Percentiles rank a stretch among this genome's conserved stretches.
These are phyloP conservation scores for Syngnathus typhle DNA, from an alignment of 2,113 vertebrate genomes.

Conservation along the genomic window DNA sequence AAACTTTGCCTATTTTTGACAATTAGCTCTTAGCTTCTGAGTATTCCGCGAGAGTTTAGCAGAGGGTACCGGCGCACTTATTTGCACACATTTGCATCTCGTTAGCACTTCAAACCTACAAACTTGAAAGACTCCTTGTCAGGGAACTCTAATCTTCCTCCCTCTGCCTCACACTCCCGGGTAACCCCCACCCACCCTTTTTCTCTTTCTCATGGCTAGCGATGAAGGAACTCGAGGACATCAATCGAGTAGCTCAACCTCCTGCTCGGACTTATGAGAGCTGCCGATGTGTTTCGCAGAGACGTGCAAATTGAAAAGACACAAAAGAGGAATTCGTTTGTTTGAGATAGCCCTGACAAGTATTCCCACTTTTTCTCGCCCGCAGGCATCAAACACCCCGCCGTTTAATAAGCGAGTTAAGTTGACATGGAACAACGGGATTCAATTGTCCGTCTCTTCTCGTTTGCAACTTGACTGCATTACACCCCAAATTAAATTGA, in stretches of 20 bases:
- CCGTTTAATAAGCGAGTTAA: background rate
- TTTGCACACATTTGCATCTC: constrained; percentile 69
- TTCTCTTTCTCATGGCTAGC: constrained; percentile 34
- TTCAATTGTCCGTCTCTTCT: constrained; percentile 37
- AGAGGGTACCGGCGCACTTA: constrained; percentile 46
- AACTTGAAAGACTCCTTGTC: constrained; percentile 68
- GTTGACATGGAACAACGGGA: constrained; percentile 40
- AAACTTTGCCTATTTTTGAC: constrained; percentile 57
- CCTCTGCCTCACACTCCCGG: constrained; percentile 28
- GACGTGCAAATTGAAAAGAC: background rate
- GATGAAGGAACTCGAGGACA: constrained; percentile 49
- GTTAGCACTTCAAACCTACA: constrained; percentile 70
- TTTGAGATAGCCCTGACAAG: background rate
- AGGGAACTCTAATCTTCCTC: constrained; percentile 58
- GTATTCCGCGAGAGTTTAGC: constrained; percentile 41
- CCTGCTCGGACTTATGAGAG: constrained; percentile 26
- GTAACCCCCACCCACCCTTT: background rate
- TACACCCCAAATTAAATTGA: constrained; percentile 42
- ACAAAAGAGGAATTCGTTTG: no score
- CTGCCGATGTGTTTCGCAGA: background rate
- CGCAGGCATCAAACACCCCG: background rate
- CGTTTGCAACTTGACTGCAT: constrained; percentile 46
- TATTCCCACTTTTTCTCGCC: background rate
- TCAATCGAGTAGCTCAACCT: constrained; percentile 55
- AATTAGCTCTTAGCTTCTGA: constrained; percentile 29